phyloP scores from a whole-genome alignment of 2,797 vertebrate genomes.

The Macropus fuliginosus region DNA sequence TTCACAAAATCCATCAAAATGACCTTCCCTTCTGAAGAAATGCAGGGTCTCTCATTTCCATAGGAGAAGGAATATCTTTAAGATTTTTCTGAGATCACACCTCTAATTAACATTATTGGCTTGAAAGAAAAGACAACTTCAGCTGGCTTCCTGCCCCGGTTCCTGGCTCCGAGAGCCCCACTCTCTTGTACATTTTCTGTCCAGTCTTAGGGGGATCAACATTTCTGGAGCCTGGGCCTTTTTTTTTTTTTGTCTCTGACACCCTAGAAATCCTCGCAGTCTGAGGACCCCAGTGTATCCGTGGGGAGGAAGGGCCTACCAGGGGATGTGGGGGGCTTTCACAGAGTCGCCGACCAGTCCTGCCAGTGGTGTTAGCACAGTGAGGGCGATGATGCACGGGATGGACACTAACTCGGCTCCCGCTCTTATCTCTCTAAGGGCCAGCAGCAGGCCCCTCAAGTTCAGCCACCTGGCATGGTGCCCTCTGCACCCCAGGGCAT shows the following conservation, averaged over 20 bases:
- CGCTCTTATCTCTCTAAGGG: conserved; percentile 81
- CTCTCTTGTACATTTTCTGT: not conserved
- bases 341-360: not conserved
- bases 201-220: not conserved
- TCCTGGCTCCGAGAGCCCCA: not conserved
- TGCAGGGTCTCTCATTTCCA: not conserved
- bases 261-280: not conserved
- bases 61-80: not conserved
- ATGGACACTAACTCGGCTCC: not conserved
- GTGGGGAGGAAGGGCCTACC: not conserved
- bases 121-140: not conserved
- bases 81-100: not conserved
- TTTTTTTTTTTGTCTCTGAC: not conserved
- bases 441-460: conserved; percentile 91
- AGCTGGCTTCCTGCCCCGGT: not conserved
- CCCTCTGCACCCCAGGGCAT: conserved; percentile 89
- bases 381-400: not conserved
- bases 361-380: not conserved
- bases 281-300: not conserved
- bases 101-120: not conserved
- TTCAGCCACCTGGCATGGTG: conserved; percentile 89
- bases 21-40: not conserved
- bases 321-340: no score
- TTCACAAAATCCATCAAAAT: not conserved
- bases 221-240: not conserved